Conservation (phyloP, 2,113 vertebrate genomes). For the Mustelus asterias region DNA sequence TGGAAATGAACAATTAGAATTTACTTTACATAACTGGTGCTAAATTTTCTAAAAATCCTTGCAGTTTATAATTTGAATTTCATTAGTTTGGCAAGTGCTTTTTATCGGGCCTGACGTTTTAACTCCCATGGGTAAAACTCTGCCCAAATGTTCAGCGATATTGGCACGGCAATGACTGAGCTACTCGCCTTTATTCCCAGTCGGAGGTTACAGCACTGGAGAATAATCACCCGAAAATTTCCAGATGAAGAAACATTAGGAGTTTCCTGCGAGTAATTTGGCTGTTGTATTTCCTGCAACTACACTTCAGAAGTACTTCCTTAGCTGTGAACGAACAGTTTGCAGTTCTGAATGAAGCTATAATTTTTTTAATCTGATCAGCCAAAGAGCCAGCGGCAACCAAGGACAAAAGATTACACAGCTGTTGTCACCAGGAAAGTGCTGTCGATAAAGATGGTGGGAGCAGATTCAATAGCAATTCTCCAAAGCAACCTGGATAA, state of each 20-base stretch:
- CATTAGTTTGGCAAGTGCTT: background rate
- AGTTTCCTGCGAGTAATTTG: background rate
- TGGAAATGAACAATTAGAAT: background rate
- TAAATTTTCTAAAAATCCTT: background rate
- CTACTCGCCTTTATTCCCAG: background rate
- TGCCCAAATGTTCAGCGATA: background rate
- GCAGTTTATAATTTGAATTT: background rate
- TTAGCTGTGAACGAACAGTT: background rate
- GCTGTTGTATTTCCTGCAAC: background rate
- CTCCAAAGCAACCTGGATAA: background rate
- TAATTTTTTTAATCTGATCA: background rate
- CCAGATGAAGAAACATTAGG: background rate
- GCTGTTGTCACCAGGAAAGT: background rate
- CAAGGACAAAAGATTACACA: background rate
- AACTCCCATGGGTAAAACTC: background rate
- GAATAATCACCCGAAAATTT: background rate
- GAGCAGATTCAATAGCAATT: background rate
- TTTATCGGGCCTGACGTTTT: background rate
- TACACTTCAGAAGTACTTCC: background rate
- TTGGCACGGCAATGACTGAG: background rate
- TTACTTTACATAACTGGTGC: background rate
- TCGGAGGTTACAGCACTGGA: background rate
- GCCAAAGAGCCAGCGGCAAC: background rate
- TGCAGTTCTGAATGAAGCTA: background rate
- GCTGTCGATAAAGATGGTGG: background rate